Evolutionary conservation across 2,888 invertebrate species (phyloP).

Genomic region (Rutpela maculata): DNA sequence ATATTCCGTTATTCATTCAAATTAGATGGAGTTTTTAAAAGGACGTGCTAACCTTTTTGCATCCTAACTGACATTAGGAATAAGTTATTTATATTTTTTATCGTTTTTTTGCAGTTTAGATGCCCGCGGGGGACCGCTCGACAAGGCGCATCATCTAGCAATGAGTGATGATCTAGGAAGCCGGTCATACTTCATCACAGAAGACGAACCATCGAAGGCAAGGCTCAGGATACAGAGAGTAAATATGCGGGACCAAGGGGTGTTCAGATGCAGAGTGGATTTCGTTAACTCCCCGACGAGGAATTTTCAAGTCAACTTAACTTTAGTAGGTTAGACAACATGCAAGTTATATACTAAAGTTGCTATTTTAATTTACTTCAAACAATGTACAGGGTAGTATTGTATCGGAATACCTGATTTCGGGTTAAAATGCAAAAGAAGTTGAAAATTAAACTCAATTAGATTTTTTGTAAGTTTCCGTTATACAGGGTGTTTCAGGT

Average conservation of each 20-base stretch:
- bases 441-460: too few species aligned
- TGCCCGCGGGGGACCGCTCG: constrained; percentile 83
- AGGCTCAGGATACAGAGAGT: constrained; percentile 85
- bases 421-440: too few species aligned
- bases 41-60: background rate
- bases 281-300: constrained; percentile 92
- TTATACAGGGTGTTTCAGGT: too few species aligned
- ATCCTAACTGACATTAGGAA: background rate
- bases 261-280: constrained; percentile 92
- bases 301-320: constrained; percentile 90
- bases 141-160: constrained; percentile 83
- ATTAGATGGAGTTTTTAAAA: background rate
- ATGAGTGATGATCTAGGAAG: constrained; percentile 86
- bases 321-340: constrained; percentile 86
- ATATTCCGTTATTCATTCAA: background rate
- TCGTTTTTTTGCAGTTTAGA: constrained; percentile 80
- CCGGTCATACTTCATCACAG: constrained; percentile 84
- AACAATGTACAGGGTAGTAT: too few species aligned
- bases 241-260: constrained; percentile 84
- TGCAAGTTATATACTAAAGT: constrained; percentile 9
- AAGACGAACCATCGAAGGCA: constrained; percentile 84
- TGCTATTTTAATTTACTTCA: background rate
- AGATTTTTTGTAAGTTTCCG: too few species aligned
- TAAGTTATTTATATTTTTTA: constrained; percentile 7
- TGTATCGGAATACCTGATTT: too few species aligned